Evolutionary conservation across 2,113 vertebrate species (phyloP).

Genomic region (Gymnocephalus cernua): DNA sequence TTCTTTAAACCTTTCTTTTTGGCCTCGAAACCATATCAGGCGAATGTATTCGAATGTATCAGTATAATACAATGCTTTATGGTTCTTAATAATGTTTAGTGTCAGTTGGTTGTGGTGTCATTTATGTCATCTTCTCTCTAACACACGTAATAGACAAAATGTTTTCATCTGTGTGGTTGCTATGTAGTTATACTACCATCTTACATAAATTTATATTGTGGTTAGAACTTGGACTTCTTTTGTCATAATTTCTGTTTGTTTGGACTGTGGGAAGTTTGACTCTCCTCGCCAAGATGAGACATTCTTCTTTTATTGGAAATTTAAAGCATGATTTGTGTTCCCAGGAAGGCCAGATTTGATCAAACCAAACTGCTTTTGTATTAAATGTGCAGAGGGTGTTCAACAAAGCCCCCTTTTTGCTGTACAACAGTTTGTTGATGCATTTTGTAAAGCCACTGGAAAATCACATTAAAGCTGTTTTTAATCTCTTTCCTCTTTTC

Average conservation of each 20-base stretch:
- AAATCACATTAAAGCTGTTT: conserved; percentile 41
- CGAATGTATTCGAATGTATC: background rate
- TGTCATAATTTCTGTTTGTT: conserved; percentile 38
- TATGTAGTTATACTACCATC: conserved; percentile 5
- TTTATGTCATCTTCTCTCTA: background rate
- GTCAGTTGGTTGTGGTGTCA: background rate
- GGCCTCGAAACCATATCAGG: background rate
- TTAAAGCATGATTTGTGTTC: conserved; percentile 34
- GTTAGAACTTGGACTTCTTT: background rate
- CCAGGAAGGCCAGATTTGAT: conserved; percentile 23
- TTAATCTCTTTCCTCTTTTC: conserved; percentile 29
- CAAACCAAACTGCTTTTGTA: conserved; percentile 17
- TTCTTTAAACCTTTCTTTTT: background rate
- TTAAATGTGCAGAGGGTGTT: conserved; percentile 23
- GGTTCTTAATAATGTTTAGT: background rate
- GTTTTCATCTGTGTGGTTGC: conserved; percentile 33
- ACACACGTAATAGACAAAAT: background rate
- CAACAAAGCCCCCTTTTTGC: conserved; percentile 1
- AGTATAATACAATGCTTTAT: background rate
- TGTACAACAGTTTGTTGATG: conserved; percentile 23
- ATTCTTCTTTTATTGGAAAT: conserved; percentile 23
- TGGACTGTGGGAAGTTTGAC: conserved; percentile 13
- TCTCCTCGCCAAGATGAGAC: background rate
- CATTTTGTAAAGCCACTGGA: conserved; percentile 21
- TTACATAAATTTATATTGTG: conserved; percentile 16